Evolutionary conservation across 2,113 vertebrate species (phyloP).

Genomic region (Maccullochella peelii): DNA sequence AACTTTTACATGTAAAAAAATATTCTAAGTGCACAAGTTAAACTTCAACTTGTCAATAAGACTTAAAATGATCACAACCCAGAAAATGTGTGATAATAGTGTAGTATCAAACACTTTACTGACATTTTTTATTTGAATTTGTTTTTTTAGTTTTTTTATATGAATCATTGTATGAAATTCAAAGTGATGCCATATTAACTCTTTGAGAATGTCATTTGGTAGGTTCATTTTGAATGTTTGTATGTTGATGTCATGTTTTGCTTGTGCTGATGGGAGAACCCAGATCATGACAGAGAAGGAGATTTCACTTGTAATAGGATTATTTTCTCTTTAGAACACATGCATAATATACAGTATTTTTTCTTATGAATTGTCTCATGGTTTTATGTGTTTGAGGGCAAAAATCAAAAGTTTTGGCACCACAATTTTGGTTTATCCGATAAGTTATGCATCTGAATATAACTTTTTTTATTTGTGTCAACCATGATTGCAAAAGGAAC

Average conservation of each 20-base stretch:
- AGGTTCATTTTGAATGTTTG: slow-evolving; percentile 6
- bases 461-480: not conserved
- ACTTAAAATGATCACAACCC: slow-evolving; percentile 11
- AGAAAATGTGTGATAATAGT: slow-evolving; percentile 15
- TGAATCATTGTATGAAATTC: slow-evolving; percentile 7
- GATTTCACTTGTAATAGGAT: slow-evolving; percentile 7
- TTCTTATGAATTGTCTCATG: slow-evolving; percentile 21
- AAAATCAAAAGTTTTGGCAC: not conserved
- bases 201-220: not conserved
- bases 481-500: not conserved
- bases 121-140: not conserved
- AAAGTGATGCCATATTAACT: slow-evolving; percentile 26
- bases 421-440: not conserved
- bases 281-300: slow-evolving; percentile 8
- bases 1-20: slow-evolving; percentile 29
- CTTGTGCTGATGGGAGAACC: not conserved
- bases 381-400: not conserved
- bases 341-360: slow-evolving; percentile 59
- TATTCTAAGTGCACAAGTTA: not conserved
- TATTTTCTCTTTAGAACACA: slow-evolving; percentile 32
- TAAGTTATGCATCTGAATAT: not conserved
- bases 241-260: slow-evolving; percentile 12
- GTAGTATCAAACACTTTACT: slow-evolving; percentile 6
- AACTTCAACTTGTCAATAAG: not conserved
- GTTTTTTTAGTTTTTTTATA: not conserved